These are phyloP conservation scores for Meandrina meandrites DNA, from an alignment of 92 coral and sea anemone species.

Conservation along the genomic window DNA sequence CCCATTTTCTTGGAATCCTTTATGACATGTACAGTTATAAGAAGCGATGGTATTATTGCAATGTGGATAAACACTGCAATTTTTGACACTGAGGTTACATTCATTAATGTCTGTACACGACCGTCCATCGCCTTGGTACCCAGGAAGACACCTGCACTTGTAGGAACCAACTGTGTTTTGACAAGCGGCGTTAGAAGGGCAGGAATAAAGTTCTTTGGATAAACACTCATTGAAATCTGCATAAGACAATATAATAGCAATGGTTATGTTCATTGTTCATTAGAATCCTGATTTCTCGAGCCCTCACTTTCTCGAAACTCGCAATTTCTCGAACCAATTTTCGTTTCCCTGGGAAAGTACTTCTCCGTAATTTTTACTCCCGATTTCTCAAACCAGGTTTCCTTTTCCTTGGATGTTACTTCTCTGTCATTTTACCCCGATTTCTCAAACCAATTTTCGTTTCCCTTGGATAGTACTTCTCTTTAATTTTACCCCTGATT, in stretches of 20 bases:
- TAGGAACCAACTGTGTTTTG: conserved; percentile 6
- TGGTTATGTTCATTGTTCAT: background rate
- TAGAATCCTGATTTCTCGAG: too few relatives aligned
- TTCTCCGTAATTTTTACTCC: too few relatives aligned
- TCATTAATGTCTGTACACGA: conserved; percentile 9
- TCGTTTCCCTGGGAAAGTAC: too few relatives aligned
- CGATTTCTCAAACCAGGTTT: too few relatives aligned
- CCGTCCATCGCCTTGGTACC: background rate
- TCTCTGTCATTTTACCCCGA: too few relatives aligned
- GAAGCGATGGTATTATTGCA: background rate
- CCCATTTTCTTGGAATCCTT: background rate
- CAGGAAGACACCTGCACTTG: conserved; percentile 2
- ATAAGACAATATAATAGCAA: background rate
- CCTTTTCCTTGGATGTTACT: too few relatives aligned
- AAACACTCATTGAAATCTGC: conserved; percentile 4
- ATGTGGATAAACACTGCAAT: conserved; percentile 4
- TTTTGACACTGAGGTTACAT: background rate
- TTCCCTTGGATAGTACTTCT: too few relatives aligned
- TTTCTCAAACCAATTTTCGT: too few relatives aligned
- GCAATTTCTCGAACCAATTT: too few relatives aligned
- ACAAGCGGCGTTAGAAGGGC: background rate
- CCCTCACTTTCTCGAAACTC: too few relatives aligned
- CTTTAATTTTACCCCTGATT: too few relatives aligned
- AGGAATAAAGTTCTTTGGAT: background rate
- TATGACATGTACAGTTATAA: background rate